These are phyloP conservation scores for Gasterosteus aculeatus DNA, from an alignment of 2,113 vertebrate species.

Conservation along the genomic window DNA sequence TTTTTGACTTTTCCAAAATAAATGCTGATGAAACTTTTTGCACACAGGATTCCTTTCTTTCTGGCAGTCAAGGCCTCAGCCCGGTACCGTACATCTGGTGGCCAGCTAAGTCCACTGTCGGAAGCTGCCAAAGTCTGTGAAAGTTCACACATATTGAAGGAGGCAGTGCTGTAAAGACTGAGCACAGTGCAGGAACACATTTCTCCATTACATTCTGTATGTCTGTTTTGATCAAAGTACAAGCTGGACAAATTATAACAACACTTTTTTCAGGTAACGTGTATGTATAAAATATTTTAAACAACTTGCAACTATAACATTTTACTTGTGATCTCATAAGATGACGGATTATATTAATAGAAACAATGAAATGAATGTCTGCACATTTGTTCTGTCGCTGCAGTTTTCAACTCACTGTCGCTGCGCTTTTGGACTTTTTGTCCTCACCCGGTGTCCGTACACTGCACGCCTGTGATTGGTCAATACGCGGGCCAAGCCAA, in stretches of 20 bases:
- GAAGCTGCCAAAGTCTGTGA: slow-evolving; percentile 6
- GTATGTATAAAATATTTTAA: background rate
- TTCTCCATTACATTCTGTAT: background rate
- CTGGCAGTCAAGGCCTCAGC: slow-evolving; percentile 5
- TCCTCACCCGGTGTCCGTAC: slow-evolving; percentile 57
- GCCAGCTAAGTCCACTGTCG: slow-evolving; percentile 11
- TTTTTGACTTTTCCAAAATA: background rate
- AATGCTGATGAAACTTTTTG: background rate
- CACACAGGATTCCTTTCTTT: background rate
- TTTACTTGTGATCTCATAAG: background rate
- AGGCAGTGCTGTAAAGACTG: background rate
- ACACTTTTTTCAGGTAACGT: background rate
- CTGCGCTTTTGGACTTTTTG: background rate
- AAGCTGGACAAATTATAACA: background rate
- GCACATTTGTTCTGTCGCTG: background rate
- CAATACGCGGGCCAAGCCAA: background rate
- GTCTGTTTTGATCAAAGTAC: background rate
- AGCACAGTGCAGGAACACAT: background rate
- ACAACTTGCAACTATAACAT: background rate
- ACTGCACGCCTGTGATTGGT: slow-evolving; percentile 56
- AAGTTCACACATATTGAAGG: background rate
- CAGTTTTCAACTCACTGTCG: background rate
- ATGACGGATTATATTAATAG: background rate
- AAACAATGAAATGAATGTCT: background rate
- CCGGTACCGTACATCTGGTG: slow-evolving; percentile 14